Conservation (phyloP, 2,888 invertebrate species). For the Villa cingulata region DNA sequence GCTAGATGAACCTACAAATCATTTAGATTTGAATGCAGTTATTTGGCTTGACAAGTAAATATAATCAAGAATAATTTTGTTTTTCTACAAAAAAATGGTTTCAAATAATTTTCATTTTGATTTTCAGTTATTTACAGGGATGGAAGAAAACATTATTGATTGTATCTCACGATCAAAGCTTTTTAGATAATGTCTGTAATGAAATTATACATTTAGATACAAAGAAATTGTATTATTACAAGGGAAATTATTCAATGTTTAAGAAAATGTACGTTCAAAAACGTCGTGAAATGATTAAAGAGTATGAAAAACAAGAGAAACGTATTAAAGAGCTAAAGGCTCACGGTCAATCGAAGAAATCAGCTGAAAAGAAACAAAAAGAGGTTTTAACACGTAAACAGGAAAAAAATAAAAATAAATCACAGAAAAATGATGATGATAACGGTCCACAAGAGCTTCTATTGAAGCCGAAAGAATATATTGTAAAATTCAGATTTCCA, state of each 20-base stretch:
- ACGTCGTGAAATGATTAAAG: conserved; percentile 86
- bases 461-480: conserved; percentile 84
- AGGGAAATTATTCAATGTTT: conserved; percentile 95
- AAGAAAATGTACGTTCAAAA: conserved; percentile 98
- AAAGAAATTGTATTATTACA: conserved; percentile 89
- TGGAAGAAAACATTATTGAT: conserved; percentile 99
- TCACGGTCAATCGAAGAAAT: conserved; percentile 89
- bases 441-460: conserved; percentile 69
- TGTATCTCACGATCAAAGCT: conserved; percentile 99
- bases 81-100: neutral
- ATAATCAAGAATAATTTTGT: neutral
- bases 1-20: conserved; percentile 98
- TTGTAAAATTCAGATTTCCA: conserved; percentile 96
- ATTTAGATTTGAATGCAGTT: conserved; percentile 96
- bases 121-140: conserved; percentile 74
- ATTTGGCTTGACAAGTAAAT: conserved; percentile 97
- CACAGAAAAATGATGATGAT: conserved; percentile 67
- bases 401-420: conserved; percentile 75
- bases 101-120: neutral
- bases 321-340: conserved; percentile 87
- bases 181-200: conserved; percentile 98
- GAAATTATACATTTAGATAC: conserved; percentile 96
- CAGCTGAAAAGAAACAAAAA: conserved; percentile 85
- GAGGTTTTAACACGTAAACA: conserved; percentile 82
- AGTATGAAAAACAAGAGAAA: conserved; percentile 97